phyloP scores from a whole-genome alignment of 2,113 vertebrate species.

The Polyodon spathula region DNA sequence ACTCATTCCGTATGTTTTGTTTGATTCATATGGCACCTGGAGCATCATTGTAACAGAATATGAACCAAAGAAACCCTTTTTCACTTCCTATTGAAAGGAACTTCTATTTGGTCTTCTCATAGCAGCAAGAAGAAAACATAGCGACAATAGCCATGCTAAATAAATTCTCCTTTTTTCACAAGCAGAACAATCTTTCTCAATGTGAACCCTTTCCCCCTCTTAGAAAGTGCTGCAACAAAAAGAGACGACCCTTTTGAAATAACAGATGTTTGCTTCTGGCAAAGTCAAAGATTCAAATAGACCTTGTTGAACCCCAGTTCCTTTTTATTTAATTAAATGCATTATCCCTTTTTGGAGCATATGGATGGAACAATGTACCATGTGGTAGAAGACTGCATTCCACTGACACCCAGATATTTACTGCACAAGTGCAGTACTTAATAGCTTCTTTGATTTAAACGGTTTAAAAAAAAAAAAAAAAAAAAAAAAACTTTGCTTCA shows the following conservation, averaged over 20 bases:
- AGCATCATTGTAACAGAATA: conserved; percentile 72
- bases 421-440: too few relatives aligned
- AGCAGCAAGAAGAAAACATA: conserved; percentile 51
- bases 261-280: conserved; percentile 57
- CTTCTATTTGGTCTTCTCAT: conserved; percentile 51
- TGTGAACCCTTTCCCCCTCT: conserved; percentile 55
- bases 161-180: conserved; percentile 59
- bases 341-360: conserved; percentile 26
- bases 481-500: background rate
- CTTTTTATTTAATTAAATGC: conserved; percentile 20
- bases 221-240: conserved; percentile 39
- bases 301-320: conserved; percentile 38
- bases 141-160: conserved; percentile 66
- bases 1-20: conserved; percentile 49
- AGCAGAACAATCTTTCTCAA: conserved; percentile 46
- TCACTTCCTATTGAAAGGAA: conserved; percentile 54
- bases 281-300: conserved; percentile 48
- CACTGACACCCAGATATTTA: conserved; percentile 10
- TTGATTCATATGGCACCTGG: conserved; percentile 65
- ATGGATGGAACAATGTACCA: background rate
- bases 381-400: conserved; percentile 6
- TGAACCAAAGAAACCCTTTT: conserved; percentile 54
- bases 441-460: too few relatives aligned
- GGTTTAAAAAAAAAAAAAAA: background rate
- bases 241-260: conserved; percentile 49